Base-by-base conservation (phyloP, 2,113 vertebrate genomes). In the Sapayoa aenigma region DNA sequence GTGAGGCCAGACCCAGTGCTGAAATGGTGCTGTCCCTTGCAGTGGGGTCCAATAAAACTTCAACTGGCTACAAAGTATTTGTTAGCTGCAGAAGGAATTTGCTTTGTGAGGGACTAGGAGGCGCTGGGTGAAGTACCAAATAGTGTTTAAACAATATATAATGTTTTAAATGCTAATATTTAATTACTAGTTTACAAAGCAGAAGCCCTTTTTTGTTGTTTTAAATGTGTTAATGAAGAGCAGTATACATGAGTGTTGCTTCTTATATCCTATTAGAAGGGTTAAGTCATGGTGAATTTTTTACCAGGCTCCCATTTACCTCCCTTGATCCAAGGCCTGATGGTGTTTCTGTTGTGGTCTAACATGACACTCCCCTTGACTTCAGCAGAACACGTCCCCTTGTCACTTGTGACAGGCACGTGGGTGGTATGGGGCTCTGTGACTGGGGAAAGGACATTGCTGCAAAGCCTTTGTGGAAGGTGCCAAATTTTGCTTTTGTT, bases 331-430 rank as follows among this genome's bases (percentile, higher is more conserved):
- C 25, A 18, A 69, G 42, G 52, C 30, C 59, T 59, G 71, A 9
- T 75, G 72, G 21, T 67, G 35, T 50, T 90, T 66, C 59, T 55
- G 12, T 49, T 52, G 41, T 65, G 72, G 19, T 65, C 62, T 68
- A 23, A 46, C 58, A 35, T 0, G 0, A 13, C 15, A 8, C 25
- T 65, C 15, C 25, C 47, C 53, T 41, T 35, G 60, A 53, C 72
- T 78, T 76, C 3, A 19, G 65, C 27, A 73, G 68, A 30, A 24
- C 7, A 0, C 2, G 52, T 89, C 44, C 78, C n/a, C 20, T 44
- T 3, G 2, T 72, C 78, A 33, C 30, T 55, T 3, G 0, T 0
- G 0, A 12, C 39, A 30, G 79, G 60, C 41, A 0, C 4, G 5
- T 37, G 3, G 47, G 72, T 63, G 56, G 66, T 62, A 58, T 1